Conservation (phyloP, 2,113 vertebrate species). For the Paratilapia polleni region DNA sequence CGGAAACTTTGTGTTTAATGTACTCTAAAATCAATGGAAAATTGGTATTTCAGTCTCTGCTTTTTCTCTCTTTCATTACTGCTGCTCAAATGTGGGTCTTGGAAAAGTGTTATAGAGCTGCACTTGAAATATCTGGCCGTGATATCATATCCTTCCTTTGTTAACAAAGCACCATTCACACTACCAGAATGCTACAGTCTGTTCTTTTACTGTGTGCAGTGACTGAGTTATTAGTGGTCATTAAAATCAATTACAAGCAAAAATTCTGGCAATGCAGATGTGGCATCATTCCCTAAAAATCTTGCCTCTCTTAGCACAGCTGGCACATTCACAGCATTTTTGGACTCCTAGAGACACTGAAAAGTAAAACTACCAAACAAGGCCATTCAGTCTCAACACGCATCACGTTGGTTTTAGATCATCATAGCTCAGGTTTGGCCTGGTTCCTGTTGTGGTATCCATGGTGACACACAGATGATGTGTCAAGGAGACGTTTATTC, state of each 20-base stretch:
- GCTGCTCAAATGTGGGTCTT: not conserved
- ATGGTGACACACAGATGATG: conserved; percentile 44
- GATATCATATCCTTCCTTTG: not conserved
- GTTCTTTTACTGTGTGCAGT: not conserved
- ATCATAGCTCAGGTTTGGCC: conserved; percentile 35
- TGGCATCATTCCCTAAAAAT: not conserved
- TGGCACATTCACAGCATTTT: not conserved
- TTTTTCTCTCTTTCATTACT: not conserved
- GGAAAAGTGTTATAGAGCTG: not conserved
- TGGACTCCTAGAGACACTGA: not conserved
- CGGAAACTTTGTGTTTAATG: not conserved
- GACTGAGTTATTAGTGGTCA: conserved; percentile 1
- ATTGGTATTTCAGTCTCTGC: not conserved
- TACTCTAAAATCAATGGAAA: not conserved
- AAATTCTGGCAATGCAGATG: not conserved
- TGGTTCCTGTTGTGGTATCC: conserved; percentile 36
- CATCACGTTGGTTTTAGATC: not conserved
- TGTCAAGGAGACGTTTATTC: conserved; percentile 27
- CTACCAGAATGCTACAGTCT: not conserved
- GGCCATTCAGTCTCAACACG: not conserved
- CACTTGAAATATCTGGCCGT: not conserved
- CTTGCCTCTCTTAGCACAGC: not conserved
- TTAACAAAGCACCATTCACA: not conserved
- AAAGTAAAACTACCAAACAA: conserved; percentile 10
- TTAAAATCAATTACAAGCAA: not conserved